A percentile compares a stretch with the other conserved stretches of the same genome.
Conservation (phyloP, 2,888 invertebrate genomes). For the Tupiocoris notatus region DNA sequence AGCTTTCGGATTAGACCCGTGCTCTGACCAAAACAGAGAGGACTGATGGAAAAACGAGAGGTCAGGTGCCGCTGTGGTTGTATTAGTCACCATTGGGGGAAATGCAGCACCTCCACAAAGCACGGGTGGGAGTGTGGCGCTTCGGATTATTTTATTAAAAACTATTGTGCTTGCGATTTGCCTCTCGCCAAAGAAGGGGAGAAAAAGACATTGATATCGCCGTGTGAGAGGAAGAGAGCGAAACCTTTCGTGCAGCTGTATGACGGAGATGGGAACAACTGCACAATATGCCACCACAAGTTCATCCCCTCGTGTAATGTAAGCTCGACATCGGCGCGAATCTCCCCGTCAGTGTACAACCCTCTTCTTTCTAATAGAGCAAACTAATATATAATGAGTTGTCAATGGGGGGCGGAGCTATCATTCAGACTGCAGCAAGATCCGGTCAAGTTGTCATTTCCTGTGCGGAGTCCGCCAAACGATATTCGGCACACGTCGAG, state of each 20-base stretch:
- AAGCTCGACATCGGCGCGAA: conserved; percentile 1
- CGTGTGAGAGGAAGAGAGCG: neutral
- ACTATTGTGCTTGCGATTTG: conserved; percentile 30
- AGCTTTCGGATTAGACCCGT: neutral
- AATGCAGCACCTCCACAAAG: too few species aligned
- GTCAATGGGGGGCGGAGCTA: conserved; percentile 43
- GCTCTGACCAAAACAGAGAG: too few species aligned
- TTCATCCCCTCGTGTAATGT: conserved; percentile 26
- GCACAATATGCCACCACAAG: conserved; percentile 25
- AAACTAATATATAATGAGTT: conserved; percentile 50
- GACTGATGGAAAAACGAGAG: neutral
- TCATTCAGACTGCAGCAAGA: conserved; percentile 1
- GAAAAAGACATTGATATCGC: conserved; percentile 21
- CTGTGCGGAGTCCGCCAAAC: neutral
- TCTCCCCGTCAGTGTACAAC: conserved; percentile 12
- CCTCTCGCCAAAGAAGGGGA: neutral
- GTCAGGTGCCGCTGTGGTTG: conserved; percentile 35
- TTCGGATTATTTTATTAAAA: conserved; percentile 44
- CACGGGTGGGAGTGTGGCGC: conserved; percentile 14
- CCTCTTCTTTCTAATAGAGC: conserved; percentile 46
- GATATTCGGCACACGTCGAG: too few species aligned
- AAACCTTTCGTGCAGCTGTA: neutral
- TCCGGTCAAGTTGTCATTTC: conserved; percentile 23
- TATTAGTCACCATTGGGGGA: conserved; percentile 39
- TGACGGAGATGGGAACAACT: neutral